These are phyloP conservation scores for Penaeus japonicus DNA, from an alignment of 1,140 invertebrate genomes.

Conservation along the genomic window DNA sequence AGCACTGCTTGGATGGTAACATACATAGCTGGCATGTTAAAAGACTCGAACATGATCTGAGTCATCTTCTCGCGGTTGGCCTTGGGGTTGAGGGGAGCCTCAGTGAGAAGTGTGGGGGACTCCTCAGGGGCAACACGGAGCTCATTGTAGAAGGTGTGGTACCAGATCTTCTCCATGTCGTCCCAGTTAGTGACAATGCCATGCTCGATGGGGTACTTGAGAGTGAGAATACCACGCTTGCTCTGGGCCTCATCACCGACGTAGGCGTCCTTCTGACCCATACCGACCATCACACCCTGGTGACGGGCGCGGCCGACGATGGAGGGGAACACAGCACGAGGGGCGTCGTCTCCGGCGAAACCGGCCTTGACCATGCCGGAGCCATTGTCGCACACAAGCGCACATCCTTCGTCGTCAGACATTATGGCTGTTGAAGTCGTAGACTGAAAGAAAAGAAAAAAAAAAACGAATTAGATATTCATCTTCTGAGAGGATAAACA, in stretches of 20 bases:
- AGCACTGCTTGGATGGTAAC: constrained; percentile 91
- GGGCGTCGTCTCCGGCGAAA: constrained; percentile 85
- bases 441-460: neutral
- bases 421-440: neutral
- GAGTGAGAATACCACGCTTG: constrained; percentile 89
- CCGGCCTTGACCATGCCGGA: constrained; percentile 75
- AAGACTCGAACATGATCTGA: constrained; percentile 93
- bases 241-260: constrained; percentile 93
- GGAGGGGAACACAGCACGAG: constrained; percentile 90
- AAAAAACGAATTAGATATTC: neutral
- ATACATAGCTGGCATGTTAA: constrained; percentile 92
- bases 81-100: constrained; percentile 88
- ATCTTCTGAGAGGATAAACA: too few species aligned
- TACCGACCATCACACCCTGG: constrained; percentile 89
- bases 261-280: constrained; percentile 91
- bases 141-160: constrained; percentile 95
- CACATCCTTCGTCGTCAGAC: constrained; percentile 27
- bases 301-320: constrained; percentile 72
- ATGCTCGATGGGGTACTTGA: constrained; percentile 95
- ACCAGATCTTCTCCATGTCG: constrained; percentile 97
- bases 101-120: constrained; percentile 87
- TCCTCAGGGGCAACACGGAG: constrained; percentile 94
- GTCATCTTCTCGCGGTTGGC: constrained; percentile 90
- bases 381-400: constrained; percentile 68
- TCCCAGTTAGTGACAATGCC: constrained; percentile 97